These are phyloP conservation scores for Cristatella mucedo DNA, from an alignment of 2,888 invertebrate species.

Conservation along the genomic window DNA sequence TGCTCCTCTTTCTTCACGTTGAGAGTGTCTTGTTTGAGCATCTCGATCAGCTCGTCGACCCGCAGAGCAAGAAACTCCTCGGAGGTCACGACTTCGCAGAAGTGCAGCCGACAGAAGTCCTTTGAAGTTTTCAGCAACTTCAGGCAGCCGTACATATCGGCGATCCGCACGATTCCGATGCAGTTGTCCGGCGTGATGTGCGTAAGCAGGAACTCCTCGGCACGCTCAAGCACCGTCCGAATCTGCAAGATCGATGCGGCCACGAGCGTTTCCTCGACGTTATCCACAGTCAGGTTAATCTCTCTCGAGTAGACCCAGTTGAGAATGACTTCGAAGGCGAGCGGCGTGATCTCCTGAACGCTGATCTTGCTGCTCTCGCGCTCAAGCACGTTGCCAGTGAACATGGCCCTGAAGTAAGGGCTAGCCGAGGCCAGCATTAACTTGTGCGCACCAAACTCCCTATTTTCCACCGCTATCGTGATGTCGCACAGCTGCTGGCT, in stretches of 20 bases:
- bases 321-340: conserved; percentile 1
- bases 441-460: conserved; percentile 2
- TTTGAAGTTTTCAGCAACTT: neutral
- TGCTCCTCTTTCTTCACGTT: neutral
- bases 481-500: conserved; percentile 5
- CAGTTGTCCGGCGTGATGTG: conserved; percentile 8
- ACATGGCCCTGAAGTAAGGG: conserved; percentile 11
- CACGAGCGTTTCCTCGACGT: conserved; percentile 8
- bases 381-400: conserved; percentile 4
- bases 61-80: conserved; percentile 5
- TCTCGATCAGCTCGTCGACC: neutral
- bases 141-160: conserved; percentile 3
- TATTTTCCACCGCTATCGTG: neutral
- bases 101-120: neutral
- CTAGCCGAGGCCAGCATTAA: conserved; percentile 7
- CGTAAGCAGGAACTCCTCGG: neutral
- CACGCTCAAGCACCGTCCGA: neutral
- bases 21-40: conserved; percentile 2
- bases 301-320: conserved; percentile 9
- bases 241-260: conserved; percentile 9
- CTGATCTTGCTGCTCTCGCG: neutral
- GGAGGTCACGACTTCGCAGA: neutral
- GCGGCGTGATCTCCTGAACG: neutral
- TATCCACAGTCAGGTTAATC: neutral
- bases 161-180: conserved; percentile 1